Base-by-base conservation (phyloP, 2,797 vertebrate genomes). In the Synanceia verrucosa region DNA sequence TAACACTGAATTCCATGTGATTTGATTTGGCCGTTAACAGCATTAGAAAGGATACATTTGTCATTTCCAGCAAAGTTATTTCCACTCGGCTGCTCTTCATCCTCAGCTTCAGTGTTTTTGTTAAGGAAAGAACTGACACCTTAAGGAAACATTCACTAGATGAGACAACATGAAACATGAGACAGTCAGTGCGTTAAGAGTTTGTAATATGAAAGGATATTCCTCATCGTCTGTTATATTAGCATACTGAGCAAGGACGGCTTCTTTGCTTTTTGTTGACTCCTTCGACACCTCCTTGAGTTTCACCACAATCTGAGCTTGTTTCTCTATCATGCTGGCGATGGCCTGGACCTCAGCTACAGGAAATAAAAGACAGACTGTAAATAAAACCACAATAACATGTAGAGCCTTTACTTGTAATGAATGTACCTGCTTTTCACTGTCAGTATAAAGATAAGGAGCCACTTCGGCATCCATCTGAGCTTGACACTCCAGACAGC, bases 231-330 rank as follows among this genome's bases (percentile, higher is more conserved):
- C 98, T 0, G 97, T 97, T 51, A 99, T 73, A 0, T 97, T 95
- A n/a, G 96, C 97, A 2, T 99, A 99, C 72, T 99, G 98, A 16
- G 97, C 97, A 34, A 99, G 94, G 6, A 99, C 90, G 0, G 97
- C 96, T 9, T 97, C 96, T 82, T 99, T 99, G 68, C 94, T 95
- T 65, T 93, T 95, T 86, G 94, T 96, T 37, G 96, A 94, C 26
- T 96, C 96, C 81, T 93, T 92, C 0, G 96, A 94, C 16, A 96
- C 92, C 55, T 95, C 94, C 83, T 95, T 96, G n/a, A 96, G 96
- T 85, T 96, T 98, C 79, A 98, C 97, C 79, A 98, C 96, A 0
- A 99, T 98, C 93, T 96, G 97, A 5, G 97, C 98, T 88, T 99
- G 98, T 82, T 98, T 99, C 90, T 99, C 97, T 61, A 99, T 99